phyloP scores from a whole-genome alignment of 2,113 vertebrate species.

The Cettia cetti region DNA sequence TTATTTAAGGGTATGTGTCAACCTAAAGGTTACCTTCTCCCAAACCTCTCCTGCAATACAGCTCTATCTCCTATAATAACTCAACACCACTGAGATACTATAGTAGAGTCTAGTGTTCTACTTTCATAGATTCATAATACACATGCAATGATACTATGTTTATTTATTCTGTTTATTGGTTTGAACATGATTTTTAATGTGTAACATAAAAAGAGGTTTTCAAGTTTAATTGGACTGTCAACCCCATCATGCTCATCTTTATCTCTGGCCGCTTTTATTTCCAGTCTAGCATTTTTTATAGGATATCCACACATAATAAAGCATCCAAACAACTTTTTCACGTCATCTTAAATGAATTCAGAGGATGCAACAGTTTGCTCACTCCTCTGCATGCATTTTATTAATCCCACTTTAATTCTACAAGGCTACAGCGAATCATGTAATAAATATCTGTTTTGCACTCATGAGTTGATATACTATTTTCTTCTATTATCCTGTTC shows the following conservation, averaged over 20 bases:
- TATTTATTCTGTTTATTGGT: constrained; percentile 47
- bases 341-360: constrained; percentile 66
- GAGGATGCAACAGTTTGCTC: constrained; percentile 62
- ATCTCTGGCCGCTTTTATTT: constrained; percentile 36
- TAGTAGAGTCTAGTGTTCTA: neutral
- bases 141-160: neutral
- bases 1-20: neutral
- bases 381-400: constrained; percentile 47
- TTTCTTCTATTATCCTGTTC: constrained; percentile 16
- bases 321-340: constrained; percentile 69
- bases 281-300: constrained; percentile 42
- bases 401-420: constrained; percentile 44
- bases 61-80: neutral
- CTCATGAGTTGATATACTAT: constrained; percentile 20
- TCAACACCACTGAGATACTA: neutral
- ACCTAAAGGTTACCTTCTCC: neutral
- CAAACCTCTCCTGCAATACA: neutral
- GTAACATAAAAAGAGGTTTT: constrained; percentile 58
- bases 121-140: neutral
- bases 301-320: constrained; percentile 64
- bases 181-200: constrained; percentile 44
- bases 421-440: constrained; percentile 16
- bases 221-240: constrained; percentile 58
- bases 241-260: constrained; percentile 29
- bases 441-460: constrained; percentile 56